Base-by-base conservation (phyloP, 1,140 invertebrate species). In the Manduca sexta region DNA sequence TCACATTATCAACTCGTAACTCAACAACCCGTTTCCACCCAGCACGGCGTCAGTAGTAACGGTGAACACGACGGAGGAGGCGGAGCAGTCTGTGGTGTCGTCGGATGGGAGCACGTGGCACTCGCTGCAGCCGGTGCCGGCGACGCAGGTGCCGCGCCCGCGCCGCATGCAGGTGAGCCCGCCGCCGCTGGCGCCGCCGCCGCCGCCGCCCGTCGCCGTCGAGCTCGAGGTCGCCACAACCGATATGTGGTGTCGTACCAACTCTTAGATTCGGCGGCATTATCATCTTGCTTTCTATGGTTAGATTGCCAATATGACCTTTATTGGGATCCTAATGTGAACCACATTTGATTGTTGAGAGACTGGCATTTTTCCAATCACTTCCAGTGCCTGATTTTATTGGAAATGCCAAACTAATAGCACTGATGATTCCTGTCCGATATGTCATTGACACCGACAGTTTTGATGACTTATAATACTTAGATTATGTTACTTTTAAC, bases 131-230 rank as follows among this genome's bases (percentile, higher is more conserved):
- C 33, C 50, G 53, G 16, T 33, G 42, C 3, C 12, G n/a, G 15
- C 80, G 59, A 63, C 76, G 40, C 84, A 82, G 56, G 62, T 82
- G 30, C 78, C 73, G 52, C 52, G 40, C 11, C 49, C 46, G 52
- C 52, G 58, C 30, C 49, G 45, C 51, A 57, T 53, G 51, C 56
- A 57, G 64, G 58, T 57, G 51, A 60, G 75, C 47, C 47, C 49
- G 37, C 57, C 64, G 15, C 57, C 85, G 45, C 86, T 80, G 53
- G 60, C 80, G 30, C 81, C 77, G 48, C 53, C 47, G 2, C 53
- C 82, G 45, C 88, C 87, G 72, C 84, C 50, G 61, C 87, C 73
- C 1, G 80, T 79, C 26, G 80, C 72, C 21, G 73, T 79, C 30
- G 75, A 85, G 48, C 69, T 83, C 0, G 82, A 83, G 46, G 80